Percentiles rank a stretch among this genome's conserved stretches.
phyloP scores from a whole-genome alignment of 2,888 invertebrate genomes.

The Trachelus iudaicus region DNA sequence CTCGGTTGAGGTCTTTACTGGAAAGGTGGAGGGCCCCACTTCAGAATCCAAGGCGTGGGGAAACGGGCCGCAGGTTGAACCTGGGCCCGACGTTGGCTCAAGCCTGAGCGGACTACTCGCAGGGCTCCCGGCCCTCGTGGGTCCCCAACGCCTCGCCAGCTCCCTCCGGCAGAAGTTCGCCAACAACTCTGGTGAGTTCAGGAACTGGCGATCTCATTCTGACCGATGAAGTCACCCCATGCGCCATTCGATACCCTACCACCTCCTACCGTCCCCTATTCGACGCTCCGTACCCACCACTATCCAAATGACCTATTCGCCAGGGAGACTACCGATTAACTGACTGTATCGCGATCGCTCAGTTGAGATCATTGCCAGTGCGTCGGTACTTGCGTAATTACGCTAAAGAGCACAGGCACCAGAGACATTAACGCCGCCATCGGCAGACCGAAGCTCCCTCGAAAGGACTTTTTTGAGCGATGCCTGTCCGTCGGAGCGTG shows the following conservation, averaged over 20 bases:
- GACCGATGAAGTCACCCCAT: background rate
- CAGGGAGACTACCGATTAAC: background rate
- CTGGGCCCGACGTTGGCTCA: conserved; percentile 55
- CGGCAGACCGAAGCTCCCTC: background rate
- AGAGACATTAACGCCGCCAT: background rate
- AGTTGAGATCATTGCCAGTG: background rate
- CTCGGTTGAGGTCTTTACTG: conserved; percentile 60
- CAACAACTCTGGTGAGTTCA: conserved; percentile 60
- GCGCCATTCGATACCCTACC: conserved; percentile 5
- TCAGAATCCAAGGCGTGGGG: conserved; percentile 60
- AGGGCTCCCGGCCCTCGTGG: conserved; percentile 62
- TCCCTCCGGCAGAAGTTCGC: conserved; percentile 62
- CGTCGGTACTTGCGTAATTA: background rate
- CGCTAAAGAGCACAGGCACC: background rate
- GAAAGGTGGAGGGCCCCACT: conserved; percentile 66
- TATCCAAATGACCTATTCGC: background rate
- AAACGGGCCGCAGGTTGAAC: conserved; percentile 59
- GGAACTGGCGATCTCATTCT: conserved; percentile 13
- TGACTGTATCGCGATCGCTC: conserved; percentile 7
- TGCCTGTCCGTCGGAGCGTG: background rate
- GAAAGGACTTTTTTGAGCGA: background rate
- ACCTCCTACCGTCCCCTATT: background rate
- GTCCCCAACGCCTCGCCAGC: conserved; percentile 63
- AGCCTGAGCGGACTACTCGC: conserved; percentile 61
- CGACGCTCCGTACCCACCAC: background rate